A percentile compares a stretch with the other conserved stretches of the same genome.
phyloP scores from a whole-genome alignment of 2,888 invertebrate species.

The Hydroisotoma schaefferi region DNA sequence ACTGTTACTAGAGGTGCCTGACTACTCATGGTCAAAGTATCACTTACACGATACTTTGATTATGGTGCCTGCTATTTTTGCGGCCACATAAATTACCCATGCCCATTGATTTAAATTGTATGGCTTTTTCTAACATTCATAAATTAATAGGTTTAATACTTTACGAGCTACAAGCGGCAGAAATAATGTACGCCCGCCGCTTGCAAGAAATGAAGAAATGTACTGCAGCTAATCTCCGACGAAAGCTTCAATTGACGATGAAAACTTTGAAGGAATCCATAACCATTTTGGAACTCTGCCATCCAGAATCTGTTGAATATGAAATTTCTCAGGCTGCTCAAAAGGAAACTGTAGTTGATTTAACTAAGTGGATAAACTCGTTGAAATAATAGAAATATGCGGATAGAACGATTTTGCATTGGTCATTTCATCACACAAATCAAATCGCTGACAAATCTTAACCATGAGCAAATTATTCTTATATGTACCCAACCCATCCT shows the following conservation, averaged over 20 bases:
- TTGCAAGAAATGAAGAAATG: slow-evolving; percentile 30
- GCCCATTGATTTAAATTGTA: background rate
- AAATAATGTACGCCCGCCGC: slow-evolving; percentile 35
- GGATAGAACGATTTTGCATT: no score
- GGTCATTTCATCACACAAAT: no score
- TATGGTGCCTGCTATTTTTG: background rate
- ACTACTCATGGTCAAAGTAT: no score
- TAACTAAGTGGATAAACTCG: slow-evolving; percentile 36
- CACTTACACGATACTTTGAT: no score
- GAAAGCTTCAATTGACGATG: slow-evolving; percentile 34
- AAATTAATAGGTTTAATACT: slow-evolving; percentile 27
- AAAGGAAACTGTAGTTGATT: slow-evolving; percentile 35
- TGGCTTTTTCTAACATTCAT: background rate
- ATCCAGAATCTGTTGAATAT: slow-evolving; percentile 32
- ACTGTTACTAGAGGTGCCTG: slow-evolving; percentile 44
- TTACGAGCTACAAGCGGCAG: slow-evolving; percentile 48
- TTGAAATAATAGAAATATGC: slow-evolving; percentile 26
- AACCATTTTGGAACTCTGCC: slow-evolving; percentile 37
- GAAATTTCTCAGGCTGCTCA: slow-evolving; percentile 36
- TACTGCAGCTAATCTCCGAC: slow-evolving; percentile 30
- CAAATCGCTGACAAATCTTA: no score
- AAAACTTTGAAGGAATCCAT: slow-evolving; percentile 41
- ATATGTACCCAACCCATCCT: no score
- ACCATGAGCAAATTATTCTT: no score
- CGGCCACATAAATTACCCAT: background rate